Evolutionary conservation across 2,797 vertebrate genomes (phyloP).

Genomic region (Peromyscus aztecus): DNA sequence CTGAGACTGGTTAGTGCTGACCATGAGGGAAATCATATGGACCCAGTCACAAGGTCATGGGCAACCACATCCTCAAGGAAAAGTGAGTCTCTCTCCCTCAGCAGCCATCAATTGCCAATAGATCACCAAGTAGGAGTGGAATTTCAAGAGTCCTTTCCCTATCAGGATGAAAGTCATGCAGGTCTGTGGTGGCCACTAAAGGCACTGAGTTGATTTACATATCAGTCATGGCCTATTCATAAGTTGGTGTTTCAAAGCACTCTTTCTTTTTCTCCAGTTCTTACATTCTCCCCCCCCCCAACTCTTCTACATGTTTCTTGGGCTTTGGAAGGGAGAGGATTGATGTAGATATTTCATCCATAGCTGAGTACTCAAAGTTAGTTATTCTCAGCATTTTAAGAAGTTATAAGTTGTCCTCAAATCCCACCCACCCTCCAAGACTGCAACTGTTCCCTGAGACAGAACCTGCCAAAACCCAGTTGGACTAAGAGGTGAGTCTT

Average conservation of each 20-base stretch:
- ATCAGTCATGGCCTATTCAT: neutral
- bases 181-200: neutral
- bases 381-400: neutral
- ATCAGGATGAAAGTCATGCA: neutral
- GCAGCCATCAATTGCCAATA: neutral
- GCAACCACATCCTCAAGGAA: neutral
- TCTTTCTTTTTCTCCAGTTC: neutral
- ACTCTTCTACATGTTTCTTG: neutral
- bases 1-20: too few relatives aligned
- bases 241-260: neutral
- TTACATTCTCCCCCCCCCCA: accelerated
- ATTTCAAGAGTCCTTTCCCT: neutral
- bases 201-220: neutral
- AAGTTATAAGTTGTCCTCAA: too few relatives aligned
- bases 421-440: too few relatives aligned
- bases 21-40: neutral
- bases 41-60: neutral
- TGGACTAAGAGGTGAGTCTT: too few relatives aligned
- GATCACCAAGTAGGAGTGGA: too few relatives aligned
- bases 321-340: neutral
- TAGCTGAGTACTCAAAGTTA: neutral
- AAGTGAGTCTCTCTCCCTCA: neutral
- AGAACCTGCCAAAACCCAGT: too few relatives aligned
- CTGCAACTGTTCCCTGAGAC: too few relatives aligned
- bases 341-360: neutral